Evolutionary conservation across 2,797 vertebrate species (phyloP), one percentile per base, ranked within the genome.

Genomic region (Tachyglossus aculeatus): DNA sequence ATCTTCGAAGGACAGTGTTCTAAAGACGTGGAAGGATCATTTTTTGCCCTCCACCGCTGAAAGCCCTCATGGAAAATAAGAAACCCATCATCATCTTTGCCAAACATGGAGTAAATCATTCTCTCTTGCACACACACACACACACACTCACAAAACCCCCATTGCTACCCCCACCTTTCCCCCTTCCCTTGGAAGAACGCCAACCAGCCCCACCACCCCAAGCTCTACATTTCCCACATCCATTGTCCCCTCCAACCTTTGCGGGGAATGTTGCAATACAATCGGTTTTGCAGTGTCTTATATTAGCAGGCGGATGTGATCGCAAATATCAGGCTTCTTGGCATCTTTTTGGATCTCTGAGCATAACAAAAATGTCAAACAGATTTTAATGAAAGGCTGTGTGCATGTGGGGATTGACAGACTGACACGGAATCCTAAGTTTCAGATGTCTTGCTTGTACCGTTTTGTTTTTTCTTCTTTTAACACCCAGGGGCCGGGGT

Each of bases 321-420:
- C 88, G 88, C 90, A 92, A 92, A 92, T 90, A 93, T 88, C 89
- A 90, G 85, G 86, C 75, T 53, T 86, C 79, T 91, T 92, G 92
- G 89, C 80, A 67, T 71, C 83, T 88, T 85, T 79, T 80, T 86
- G 88, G 89, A 90, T 90, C 89, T 89, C 88, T 86, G 78, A 10
- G 74, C 88, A 78, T 83, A 88, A 91, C 89, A 91, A 92, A 92
- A 93, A 93, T 90, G 92, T 91, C 91, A 92, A 90, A 87, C 88
- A 74, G 90, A 83, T 89, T 90, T 91, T 90, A 90, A 92, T 90
- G 91, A 91, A 90, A 90, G 91, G 82, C 89, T 88, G 89, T 80
- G 78, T 80, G 81, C 85, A 88, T 85, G 87, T 86, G 91, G 88
- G 88, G 89, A 87, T 88, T 89, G 89, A 88, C 86, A 86, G 90